Base-by-base conservation (phyloP, 2,797 vertebrate species). In the Propithecus deckenii region DNA sequence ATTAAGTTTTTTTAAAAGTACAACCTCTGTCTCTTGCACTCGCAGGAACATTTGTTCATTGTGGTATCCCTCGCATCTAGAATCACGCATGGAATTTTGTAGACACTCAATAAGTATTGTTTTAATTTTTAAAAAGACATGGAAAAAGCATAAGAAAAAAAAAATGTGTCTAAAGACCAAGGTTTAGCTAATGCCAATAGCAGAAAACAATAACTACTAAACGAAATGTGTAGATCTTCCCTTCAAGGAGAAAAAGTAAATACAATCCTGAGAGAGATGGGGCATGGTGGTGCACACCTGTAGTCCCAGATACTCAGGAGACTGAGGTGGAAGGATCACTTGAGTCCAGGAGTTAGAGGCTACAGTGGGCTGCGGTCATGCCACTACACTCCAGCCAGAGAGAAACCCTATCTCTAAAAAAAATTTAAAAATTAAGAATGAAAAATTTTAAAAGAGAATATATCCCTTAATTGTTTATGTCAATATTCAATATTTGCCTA, bases 161-260 rank as follows among this genome's bases (percentile, higher is more conserved):
- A n/a, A 76, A 96, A n/a, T 23, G 25, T 57, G 69, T 25, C 3
- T 85, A 80, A 86, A 84, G 30, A 80, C 38, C 43, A 65, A 91
- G n/a, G 71, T 91, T 93, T 72, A 78, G 86, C 20, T 61, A 72
- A 71, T 76, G 38, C 67, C 43, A 15, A 69, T 22, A 80, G 35
- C 28, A 89, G 88, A 95, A 91, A 65, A 80, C 11, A 72, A 6
- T 50, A 76, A 48, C 55, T 52, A 74, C 14, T 30, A 91, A 91
- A 79, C 6, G 5, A 91, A 91, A 79, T 7, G 5, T 10, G 35
- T 25, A 2, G 32, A 35, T 63, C 61, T 43, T 48, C 32, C 57
- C 23, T 93, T 91, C 8, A 72, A 94, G 57, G 76, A 87, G 25
- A 78, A 96, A 89, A 83, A n/a, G 32, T 69, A 93, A 85, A n/a